These are phyloP conservation scores for Quadroppia sp. DNA, from an alignment of 2,888 invertebrate genomes.

Conservation along the genomic window DNA sequence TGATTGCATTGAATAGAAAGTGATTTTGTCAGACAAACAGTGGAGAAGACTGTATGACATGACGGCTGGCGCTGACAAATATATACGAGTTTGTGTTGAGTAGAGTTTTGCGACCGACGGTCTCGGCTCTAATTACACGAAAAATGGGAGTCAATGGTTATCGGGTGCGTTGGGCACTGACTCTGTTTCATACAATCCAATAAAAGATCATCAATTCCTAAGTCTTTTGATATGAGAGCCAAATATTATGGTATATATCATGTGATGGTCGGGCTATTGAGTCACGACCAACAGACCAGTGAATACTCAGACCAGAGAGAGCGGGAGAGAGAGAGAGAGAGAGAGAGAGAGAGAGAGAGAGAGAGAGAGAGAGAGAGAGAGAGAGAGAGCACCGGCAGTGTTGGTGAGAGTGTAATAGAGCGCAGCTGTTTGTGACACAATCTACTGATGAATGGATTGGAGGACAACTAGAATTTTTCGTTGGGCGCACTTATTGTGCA, in stretches of 20 bases:
- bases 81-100: constrained; percentile 15
- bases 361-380: background rate
- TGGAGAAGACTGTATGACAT: background rate
- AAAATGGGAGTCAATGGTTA: constrained; percentile 30
- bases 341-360: background rate
- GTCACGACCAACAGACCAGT: constrained; percentile 13
- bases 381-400: constrained; percentile 11
- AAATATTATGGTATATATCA: constrained; percentile 30
- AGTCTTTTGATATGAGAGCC: constrained; percentile 22
- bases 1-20: constrained; percentile 26
- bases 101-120: constrained; percentile 22
- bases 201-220: constrained; percentile 35
- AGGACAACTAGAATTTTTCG: constrained; percentile 17
- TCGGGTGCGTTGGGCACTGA: constrained; percentile 3
- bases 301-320: background rate
- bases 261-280: constrained; percentile 27
- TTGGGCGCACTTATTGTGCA: constrained; percentile 13
- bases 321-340: constrained; percentile 3
- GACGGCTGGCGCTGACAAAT: constrained; percentile 28
- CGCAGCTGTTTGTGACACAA: constrained; percentile 27
- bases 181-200: constrained; percentile 18
- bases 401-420: constrained; percentile 11
- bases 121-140: constrained; percentile 30
- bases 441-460: constrained; percentile 32
- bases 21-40: constrained; percentile 8